Evolutionary conservation across 2,888 invertebrate genomes (phyloP), one percentile per base, ranked within the genome.

Genomic region (Polydesmus complanatus): DNA sequence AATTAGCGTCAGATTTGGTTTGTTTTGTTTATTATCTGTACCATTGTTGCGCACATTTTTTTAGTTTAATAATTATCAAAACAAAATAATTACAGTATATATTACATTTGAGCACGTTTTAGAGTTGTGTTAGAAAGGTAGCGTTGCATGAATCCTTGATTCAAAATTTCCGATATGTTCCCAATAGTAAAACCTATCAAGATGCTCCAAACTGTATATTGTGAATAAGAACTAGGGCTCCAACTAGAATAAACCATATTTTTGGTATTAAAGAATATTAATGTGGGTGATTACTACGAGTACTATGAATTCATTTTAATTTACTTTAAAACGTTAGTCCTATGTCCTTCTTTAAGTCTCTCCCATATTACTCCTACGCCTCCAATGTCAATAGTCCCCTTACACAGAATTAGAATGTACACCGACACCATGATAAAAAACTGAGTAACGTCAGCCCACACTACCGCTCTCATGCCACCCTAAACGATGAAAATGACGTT

Each of bases 381-480:
- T 14, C 56, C 56, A 56, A 56, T 37, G 48, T 56, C 48, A 26
- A 56, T 47, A 22, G 3, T 21, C 22, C 37, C 27, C 47, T 56
- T 56, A 11, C 27, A 19, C 21, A 56, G 19, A n/a, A 56, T 37
- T 5, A 56, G 37, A 8, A 25, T 56, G 19, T 47, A 47, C 3
- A 48, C 21, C 1, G 21, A 19, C 3, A 56, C 22, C 56, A 56
- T 56, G 11, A 56, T 47, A 19, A 37, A 47, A 14, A 27, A 26
- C 23, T 56, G 56, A 47, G 56, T 48, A 11, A 47, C 56, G 21
- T 56, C 56, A 21, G 56, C 56, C 56, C 56, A 56, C 19, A 56
- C 56, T 37, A 56, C 56, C 3, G 56, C 27, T 56, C 47, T 56
- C 14, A 56, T 56, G 19, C 56, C 56, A n/a, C 56, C 56, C 56